A percentile compares a stretch with the other conserved stretches of the same genome.
phyloP scores from a whole-genome alignment of 2,797 vertebrate genomes.

The Borostomias antarcticus region DNA sequence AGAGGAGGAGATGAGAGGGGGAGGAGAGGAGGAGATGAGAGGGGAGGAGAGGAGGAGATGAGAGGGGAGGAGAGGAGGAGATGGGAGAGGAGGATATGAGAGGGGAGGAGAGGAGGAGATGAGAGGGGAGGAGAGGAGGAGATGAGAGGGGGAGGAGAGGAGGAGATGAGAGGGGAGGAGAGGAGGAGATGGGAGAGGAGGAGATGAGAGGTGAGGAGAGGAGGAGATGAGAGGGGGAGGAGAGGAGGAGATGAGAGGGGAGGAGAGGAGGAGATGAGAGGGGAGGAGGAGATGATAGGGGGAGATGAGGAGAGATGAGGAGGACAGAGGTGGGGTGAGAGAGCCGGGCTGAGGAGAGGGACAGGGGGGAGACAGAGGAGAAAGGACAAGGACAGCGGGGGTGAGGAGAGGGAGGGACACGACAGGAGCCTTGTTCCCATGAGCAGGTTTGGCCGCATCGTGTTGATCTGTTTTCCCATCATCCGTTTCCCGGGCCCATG shows the following conservation, averaged over 20 bases:
- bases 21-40: slow-evolving; percentile 53
- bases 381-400: neutral
- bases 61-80: slow-evolving; percentile 56
- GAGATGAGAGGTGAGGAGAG: neutral
- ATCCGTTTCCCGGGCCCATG: too few species aligned
- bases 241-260: slow-evolving; percentile 1
- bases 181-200: neutral
- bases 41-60: slow-evolving; percentile 61
- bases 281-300: neutral
- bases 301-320: neutral
- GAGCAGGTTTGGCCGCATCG: too few species aligned
- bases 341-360: neutral
- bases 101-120: slow-evolving; percentile 35
- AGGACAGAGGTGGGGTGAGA: too few species aligned
- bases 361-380: neutral
- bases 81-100: slow-evolving; percentile 9
- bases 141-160: slow-evolving; percentile 27
- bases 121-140: slow-evolving; percentile 37
- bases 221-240: neutral
- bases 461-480: too few species aligned
- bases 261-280: neutral
- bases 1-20: too few species aligned
- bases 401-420: too few species aligned
- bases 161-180: neutral
- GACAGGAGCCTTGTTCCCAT: too few species aligned